phyloP scores from a whole-genome alignment of 2,797 vertebrate genomes.

The Peromyscus melanophrys region DNA sequence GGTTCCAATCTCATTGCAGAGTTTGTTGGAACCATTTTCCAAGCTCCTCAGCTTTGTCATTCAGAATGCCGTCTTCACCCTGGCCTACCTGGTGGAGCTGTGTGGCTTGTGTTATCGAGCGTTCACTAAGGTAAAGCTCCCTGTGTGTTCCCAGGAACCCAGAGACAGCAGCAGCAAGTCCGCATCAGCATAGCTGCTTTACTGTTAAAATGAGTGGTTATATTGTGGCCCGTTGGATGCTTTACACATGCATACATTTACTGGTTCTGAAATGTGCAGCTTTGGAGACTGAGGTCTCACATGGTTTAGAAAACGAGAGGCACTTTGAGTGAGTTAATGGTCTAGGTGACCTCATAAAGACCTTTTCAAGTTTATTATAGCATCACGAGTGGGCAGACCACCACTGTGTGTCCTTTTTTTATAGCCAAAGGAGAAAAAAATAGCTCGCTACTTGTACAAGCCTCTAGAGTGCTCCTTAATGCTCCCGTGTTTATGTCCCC shows the following conservation, averaged over 20 bases:
- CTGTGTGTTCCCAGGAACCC: background rate
- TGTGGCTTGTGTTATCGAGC: constrained; percentile 98
- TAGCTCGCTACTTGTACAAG: constrained; percentile 57
- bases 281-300: background rate
- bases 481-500: constrained; percentile 74
- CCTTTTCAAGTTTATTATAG: constrained; percentile 50
- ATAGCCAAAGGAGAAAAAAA: constrained; percentile 65
- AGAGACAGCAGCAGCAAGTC: constrained; percentile 68
- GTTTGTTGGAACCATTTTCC: constrained; percentile 98
- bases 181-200: constrained; percentile 46
- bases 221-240: constrained; percentile 47
- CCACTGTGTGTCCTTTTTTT: constrained; percentile 33
- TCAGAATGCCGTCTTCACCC: constrained; percentile 97
- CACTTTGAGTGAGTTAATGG: constrained; percentile 34
- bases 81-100: constrained; percentile 97
- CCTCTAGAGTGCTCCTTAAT: constrained; percentile 67
- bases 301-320: constrained; percentile 18
- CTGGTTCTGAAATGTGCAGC: background rate
- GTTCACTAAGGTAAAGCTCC: constrained; percentile 96
- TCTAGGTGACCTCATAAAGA: constrained; percentile 29
- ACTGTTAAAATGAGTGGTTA: constrained; percentile 64
- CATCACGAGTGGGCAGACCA: constrained; percentile 29
- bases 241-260: background rate
- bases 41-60: constrained; percentile 98
- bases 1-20: constrained; percentile 90